phyloP scores from a whole-genome alignment of 2,888 invertebrate genomes.

The Cheilosia variabilis region DNA sequence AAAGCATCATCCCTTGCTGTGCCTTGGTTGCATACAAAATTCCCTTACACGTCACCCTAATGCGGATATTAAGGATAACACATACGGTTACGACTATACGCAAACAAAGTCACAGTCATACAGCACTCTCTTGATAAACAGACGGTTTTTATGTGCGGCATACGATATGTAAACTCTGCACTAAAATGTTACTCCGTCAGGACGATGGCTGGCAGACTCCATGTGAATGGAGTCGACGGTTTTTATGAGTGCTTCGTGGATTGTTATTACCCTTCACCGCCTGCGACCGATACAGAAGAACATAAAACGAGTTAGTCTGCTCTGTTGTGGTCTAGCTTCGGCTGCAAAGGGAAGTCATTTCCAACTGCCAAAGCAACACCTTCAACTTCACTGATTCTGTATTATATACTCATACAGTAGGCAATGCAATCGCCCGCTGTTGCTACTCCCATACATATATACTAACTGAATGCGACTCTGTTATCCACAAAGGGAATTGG shows the following conservation, averaged over 20 bases:
- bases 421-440: conserved; percentile 24
- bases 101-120: conserved; percentile 63
- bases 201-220: conserved; percentile 30
- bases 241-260: conserved; percentile 66
- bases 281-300: conserved; percentile 42
- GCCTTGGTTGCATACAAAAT: conserved; percentile 49
- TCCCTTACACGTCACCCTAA: conserved; percentile 53
- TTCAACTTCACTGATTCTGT: conserved; percentile 58
- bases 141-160: conserved; percentile 60
- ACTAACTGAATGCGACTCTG: conserved; percentile 47
- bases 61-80: conserved; percentile 71
- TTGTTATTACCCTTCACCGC: conserved; percentile 69
- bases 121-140: conserved; percentile 60
- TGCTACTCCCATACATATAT: not conserved
- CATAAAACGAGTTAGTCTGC: conserved; percentile 61
- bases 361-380: conserved; percentile 74
- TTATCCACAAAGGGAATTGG: conserved; percentile 67
- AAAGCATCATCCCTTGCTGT: conserved; percentile 13
- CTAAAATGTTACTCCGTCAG: conserved; percentile 25
- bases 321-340: conserved; percentile 63
- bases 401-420: not conserved
- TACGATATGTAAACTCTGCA: conserved; percentile 57
- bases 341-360: conserved; percentile 33
- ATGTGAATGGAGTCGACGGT: conserved; percentile 50
- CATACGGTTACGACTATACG: conserved; percentile 26